Evolutionary conservation across 2,113 vertebrate genomes (phyloP).

Genomic region (Brevimyrus niger): DNA sequence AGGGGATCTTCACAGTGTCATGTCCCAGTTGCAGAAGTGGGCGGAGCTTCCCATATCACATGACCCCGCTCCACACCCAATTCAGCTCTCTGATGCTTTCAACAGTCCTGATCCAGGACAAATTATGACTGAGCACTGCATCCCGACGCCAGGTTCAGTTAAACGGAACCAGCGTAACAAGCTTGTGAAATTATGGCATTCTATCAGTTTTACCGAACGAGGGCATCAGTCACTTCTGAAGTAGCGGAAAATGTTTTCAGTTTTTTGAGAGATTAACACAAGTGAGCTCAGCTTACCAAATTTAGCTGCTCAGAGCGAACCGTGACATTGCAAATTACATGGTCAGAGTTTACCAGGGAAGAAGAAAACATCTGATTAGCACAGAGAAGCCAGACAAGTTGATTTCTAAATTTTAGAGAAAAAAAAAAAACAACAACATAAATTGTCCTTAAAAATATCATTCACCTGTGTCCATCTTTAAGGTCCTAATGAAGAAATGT

Average conservation of each 20-base stretch:
- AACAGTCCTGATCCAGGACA: neutral
- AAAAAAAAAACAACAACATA: neutral
- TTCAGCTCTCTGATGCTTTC: neutral
- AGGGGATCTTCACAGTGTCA: neutral
- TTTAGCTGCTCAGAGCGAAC: neutral
- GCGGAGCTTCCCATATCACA: neutral
- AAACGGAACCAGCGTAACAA: neutral
- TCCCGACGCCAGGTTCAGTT: neutral
- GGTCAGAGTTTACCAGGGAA: neutral
- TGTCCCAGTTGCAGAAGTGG: neutral
- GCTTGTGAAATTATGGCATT: neutral
- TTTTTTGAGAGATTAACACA: neutral
- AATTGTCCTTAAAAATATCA: neutral
- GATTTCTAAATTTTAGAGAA: neutral
- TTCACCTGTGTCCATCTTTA: neutral
- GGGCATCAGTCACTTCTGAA: neutral
- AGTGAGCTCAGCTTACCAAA: neutral
- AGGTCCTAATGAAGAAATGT: neutral
- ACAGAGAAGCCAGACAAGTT: neutral
- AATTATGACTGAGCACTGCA: neutral
- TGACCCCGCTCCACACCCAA: neutral
- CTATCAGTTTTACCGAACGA: neutral
- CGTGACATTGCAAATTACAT: neutral
- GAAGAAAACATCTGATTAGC: neutral
- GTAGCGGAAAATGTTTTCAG: neutral